Evolutionary conservation across 2,888 invertebrate species (phyloP).

Genomic region (Tetranychus piercei): DNA sequence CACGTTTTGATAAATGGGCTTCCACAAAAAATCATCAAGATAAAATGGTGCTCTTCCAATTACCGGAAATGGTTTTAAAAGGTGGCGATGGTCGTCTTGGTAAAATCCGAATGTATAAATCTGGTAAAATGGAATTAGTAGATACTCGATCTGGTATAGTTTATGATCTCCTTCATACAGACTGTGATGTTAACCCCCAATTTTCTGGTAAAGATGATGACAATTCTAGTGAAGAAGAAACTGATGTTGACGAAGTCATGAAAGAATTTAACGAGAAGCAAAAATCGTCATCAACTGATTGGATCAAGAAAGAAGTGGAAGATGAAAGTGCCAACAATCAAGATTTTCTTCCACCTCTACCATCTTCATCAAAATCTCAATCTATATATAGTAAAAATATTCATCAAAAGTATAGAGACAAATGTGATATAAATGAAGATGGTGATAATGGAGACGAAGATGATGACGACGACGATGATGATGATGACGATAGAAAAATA

Average conservation of each 20-base stretch:
- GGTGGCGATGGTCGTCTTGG: constrained; percentile 1
- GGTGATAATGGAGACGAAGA: neutral
- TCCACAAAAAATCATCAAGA: neutral
- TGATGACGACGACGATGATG: neutral
- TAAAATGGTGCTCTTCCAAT: constrained; percentile 4
- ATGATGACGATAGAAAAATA: neutral
- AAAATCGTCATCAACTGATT: neutral
- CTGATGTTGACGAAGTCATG: neutral
- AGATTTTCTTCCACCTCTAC: neutral
- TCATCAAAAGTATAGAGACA: neutral
- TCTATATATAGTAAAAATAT: neutral
- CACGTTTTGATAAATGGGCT: neutral
- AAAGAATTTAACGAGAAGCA: neutral
- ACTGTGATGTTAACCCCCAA: neutral
- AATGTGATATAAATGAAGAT: neutral
- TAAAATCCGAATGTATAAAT: constrained; percentile 9
- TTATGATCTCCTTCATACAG: constrained; percentile 3
- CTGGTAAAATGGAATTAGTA: neutral
- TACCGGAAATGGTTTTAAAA: neutral
- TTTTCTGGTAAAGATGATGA: neutral
- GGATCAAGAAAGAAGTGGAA: neutral
- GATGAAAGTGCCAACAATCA: neutral
- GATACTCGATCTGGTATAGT: constrained; percentile 6
- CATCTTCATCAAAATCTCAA: neutral
- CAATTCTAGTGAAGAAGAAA: neutral